Base-by-base conservation (phyloP, 2,888 invertebrate genomes). In the Magallana nippona region DNA sequence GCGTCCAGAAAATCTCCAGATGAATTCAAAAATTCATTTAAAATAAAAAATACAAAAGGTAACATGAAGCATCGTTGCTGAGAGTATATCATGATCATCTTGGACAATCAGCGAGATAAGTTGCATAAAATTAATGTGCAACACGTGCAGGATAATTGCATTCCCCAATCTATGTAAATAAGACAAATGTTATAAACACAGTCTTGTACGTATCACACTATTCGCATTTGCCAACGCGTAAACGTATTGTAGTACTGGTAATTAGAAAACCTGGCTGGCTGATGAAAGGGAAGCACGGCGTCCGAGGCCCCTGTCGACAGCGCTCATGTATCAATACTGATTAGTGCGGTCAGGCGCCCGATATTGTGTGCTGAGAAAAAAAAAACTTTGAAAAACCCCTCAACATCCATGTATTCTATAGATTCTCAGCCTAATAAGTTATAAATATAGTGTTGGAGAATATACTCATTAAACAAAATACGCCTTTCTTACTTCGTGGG, bases 91-190 rank as follows among this genome's bases (percentile, higher is more conserved):
- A 44, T 44, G 44, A 44, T 44, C 44, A 44, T 44, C 44, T 44
- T 44, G 44, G 44, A 44, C 44, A 44, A 44, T 44, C 44, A 8
- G 8, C 44, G 44, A 44, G 60, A n/a, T 60, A n/a, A 60, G 60
- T 60, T 60, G n/a, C 60, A n/a, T 60, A n/a, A n/a, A 71, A 3
- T 71, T 11, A 32, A 71, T 71, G 32, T 27, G 71, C 27, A 71
- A 71, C 71, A 71, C 71, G 32, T 71, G 71, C 71, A 32, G 2
- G 71, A 32, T 71, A 71, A 71, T 71, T 13, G 71, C 27, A 27
- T 71, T 44, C 44, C 27, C 27, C 71, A 71, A 11, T 71, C 27
- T 71, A 71, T 27, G 32, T 22, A 71, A 71, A 71, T 71, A 71
- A 22, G 13, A 71, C 15, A n/a, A 71, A 13, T 22, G 22, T 71